phyloP scores from a whole-genome alignment of 2,797 vertebrate genomes.

The Coendou prehensilis region DNA sequence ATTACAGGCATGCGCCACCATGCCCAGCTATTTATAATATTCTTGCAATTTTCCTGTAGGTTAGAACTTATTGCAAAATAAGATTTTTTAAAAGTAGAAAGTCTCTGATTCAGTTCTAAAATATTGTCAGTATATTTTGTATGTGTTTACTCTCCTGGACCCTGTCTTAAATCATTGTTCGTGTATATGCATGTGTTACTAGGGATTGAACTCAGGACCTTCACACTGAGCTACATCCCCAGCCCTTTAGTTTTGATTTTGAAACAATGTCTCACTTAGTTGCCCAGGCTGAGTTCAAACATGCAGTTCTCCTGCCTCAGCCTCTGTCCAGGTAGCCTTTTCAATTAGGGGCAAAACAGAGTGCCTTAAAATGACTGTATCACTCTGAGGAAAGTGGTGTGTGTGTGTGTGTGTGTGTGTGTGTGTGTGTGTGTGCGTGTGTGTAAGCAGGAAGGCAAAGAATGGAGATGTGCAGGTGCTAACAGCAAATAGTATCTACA shows the following conservation, averaged over 20 bases:
- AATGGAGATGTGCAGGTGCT: not conserved
- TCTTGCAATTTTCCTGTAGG: conserved; percentile 33
- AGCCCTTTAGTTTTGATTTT: not conserved
- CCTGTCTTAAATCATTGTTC: not conserved
- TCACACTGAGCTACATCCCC: not conserved
- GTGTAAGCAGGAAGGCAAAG: not conserved
- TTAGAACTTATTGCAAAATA: conserved; percentile 50
- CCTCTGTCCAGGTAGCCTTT: not conserved
- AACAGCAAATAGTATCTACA: not conserved
- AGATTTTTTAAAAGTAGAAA: not conserved
- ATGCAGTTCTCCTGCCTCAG: not conserved
- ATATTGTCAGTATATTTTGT: not conserved
- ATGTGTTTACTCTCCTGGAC: not conserved
- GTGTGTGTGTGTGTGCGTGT: not conserved
- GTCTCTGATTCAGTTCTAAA: not conserved
- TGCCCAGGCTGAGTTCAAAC: not conserved
- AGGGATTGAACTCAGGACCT: not conserved
- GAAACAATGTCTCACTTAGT: not conserved
- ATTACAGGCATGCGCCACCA: not conserved
- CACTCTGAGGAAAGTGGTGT: too few species aligned
- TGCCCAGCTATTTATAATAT: not conserved
- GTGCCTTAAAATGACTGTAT: not conserved
- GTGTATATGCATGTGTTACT: not conserved
- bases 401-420: not conserved
- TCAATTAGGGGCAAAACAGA: conserved; percentile 20